Percentiles rank a stretch among this genome's conserved stretches.
Conservation (phyloP, 2,797 vertebrate genomes). For the Dendrocincla fuliginosa region DNA sequence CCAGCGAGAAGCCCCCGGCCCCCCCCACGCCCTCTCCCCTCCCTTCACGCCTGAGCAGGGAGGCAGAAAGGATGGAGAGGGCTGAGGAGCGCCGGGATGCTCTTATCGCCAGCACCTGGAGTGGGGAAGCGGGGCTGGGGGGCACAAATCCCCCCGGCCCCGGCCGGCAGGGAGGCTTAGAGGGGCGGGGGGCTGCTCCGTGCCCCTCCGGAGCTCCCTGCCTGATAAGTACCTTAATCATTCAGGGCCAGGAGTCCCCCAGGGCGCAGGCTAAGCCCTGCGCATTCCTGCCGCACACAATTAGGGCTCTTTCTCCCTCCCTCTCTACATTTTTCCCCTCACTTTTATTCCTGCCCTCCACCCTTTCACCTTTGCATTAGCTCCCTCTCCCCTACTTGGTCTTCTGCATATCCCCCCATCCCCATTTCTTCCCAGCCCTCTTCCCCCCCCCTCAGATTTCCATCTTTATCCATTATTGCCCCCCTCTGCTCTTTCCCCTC, state of each 20-base stretch:
- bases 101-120: constrained; percentile 52
- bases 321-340: not conserved
- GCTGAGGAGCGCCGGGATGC: not conserved
- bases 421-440: not conserved
- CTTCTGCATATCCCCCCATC: not conserved
- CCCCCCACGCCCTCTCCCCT: not conserved
- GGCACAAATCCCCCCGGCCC: not conserved
- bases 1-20: not conserved
- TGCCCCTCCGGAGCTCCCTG: constrained; percentile 21
- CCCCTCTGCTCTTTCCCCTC: not conserved
- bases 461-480: not conserved
- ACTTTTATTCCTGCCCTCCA: not conserved
- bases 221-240: constrained; percentile 47
- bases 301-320: not conserved
- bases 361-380: not conserved
- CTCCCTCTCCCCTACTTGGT: not conserved
- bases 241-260: constrained; percentile 43
- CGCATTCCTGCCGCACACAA: constrained; percentile 8
- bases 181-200: constrained; percentile 14
- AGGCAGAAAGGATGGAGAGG: not conserved
- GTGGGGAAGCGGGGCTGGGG: not conserved
- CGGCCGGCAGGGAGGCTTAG: constrained; percentile 2
- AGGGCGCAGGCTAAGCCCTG: constrained; percentile 24
- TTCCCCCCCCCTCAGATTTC: not conserved
- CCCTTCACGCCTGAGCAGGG: constrained; percentile 7